A percentile compares a stretch with the other conserved stretches of the same genome.
These are phyloP conservation scores for Falco naumanni DNA, from an alignment of 2,797 vertebrate species.

Conservation along the genomic window DNA sequence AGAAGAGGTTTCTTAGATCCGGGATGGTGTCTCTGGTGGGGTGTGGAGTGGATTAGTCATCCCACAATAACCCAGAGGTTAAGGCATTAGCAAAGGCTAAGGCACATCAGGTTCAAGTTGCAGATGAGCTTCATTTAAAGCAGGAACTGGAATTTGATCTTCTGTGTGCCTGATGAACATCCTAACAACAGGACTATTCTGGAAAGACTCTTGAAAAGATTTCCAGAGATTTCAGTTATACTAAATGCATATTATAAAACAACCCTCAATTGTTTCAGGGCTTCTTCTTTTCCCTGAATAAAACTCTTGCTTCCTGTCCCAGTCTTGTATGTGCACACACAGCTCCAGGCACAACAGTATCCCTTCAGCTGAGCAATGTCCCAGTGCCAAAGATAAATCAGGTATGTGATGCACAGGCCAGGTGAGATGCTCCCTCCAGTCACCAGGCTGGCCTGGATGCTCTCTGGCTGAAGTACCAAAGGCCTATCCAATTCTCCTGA, in stretches of 20 bases:
- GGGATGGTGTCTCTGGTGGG: neutral
- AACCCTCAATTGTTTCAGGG: neutral
- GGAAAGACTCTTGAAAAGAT: neutral
- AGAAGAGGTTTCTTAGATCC: neutral
- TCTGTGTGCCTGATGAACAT: neutral
- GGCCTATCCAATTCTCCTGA: neutral
- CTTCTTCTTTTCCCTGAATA: neutral
- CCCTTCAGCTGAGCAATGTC: neutral
- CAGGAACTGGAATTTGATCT: neutral
- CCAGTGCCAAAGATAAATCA: neutral
- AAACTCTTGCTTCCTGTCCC: neutral
- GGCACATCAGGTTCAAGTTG: neutral
- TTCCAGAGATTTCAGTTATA: neutral
- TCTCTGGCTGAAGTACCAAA: neutral
- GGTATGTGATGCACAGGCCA: neutral
- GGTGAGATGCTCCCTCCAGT: neutral
- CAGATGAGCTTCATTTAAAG: slow-evolving; percentile 12
- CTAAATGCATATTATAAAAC: neutral
- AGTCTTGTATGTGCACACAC: neutral
- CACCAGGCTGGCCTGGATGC: neutral
- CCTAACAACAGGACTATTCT: neutral
- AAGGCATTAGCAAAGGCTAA: neutral
- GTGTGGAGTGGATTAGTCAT: neutral
- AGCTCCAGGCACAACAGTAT: neutral
- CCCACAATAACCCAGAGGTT: neutral